Conservation (phyloP, 2,113 vertebrate species). For the Tenrec ecaudatus region DNA sequence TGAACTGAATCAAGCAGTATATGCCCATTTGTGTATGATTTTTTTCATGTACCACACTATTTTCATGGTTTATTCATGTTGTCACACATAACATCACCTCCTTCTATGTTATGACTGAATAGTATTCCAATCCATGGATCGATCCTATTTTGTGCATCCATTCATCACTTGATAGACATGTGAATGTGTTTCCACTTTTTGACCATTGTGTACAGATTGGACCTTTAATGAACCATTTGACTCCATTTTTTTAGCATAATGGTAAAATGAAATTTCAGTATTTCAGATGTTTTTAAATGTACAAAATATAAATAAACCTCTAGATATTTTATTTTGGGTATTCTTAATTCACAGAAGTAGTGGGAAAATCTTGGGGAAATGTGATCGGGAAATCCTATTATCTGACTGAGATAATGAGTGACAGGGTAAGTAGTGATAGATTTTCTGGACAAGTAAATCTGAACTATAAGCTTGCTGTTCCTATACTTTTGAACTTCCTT, state of each 20-base stretch:
- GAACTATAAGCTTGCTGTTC: too few species aligned
- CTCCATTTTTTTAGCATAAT: background rate
- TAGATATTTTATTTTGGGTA: background rate
- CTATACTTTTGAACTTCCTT: too few species aligned
- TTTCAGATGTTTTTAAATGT: conserved; percentile 25
- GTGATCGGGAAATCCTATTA: too few species aligned
- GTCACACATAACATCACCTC: background rate
- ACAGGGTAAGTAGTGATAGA: too few species aligned
- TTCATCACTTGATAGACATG: background rate
- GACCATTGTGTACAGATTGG: background rate
- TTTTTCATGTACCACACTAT: background rate
- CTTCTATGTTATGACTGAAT: background rate
- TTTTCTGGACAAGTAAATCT: too few species aligned
- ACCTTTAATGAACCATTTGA: background rate
- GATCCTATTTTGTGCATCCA: background rate
- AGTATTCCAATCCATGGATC: too few species aligned
- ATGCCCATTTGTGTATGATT: background rate
- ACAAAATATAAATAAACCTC: background rate
- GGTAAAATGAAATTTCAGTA: background rate
- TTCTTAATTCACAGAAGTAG: background rate
- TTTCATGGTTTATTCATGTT: background rate
- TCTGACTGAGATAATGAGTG: too few species aligned
- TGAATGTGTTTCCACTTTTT: conserved; percentile 11
- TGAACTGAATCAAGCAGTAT: background rate
- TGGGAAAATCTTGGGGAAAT: too few species aligned